Percentiles rank a stretch among this genome's conserved stretches.
These are phyloP conservation scores for Aplochiton taeniatus DNA, from an alignment of 2,797 vertebrate species.

Conservation along the genomic window DNA sequence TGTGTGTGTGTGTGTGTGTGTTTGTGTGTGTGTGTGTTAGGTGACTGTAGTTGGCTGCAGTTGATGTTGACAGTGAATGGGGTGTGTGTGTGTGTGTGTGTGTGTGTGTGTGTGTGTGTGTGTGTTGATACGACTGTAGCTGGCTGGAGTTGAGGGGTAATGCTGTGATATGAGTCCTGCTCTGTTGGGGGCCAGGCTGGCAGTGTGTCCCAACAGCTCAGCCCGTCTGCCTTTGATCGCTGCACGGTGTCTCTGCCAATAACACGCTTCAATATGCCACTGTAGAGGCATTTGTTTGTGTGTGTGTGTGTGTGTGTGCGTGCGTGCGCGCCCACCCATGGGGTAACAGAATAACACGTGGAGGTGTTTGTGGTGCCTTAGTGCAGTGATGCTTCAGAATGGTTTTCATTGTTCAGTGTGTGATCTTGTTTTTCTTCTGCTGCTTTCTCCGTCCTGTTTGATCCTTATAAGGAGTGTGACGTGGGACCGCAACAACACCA, in stretches of 20 bases:
- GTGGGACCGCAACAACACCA: constrained; percentile 91
- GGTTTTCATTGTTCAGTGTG: too few species aligned
- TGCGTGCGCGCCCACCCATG: too few species aligned
- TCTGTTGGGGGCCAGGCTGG: not conserved
- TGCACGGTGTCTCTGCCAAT: too few species aligned
- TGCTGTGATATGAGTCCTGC: constrained; percentile 2
- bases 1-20: too few species aligned
- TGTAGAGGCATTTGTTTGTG: not conserved
- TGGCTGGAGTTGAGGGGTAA: constrained; percentile 44
- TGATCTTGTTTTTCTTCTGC: constrained; percentile 3
- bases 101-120: constrained; percentile 33
- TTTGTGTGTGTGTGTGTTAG: too few species aligned
- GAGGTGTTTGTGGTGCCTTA: not conserved
- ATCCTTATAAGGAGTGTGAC: constrained; percentile 81
- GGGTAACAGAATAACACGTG: not conserved
- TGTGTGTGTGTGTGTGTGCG: constrained; percentile 17
- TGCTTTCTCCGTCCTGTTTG: constrained; percentile 17
- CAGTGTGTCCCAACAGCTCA: not conserved
- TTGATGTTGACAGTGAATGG: too few species aligned
- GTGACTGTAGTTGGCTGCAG: too few species aligned
- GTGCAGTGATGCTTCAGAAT: too few species aligned
- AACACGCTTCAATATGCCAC: too few species aligned
- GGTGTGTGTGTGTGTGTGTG: too few species aligned
- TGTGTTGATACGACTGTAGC: constrained; percentile 37
- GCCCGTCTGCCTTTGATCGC: too few species aligned